phyloP scores from a whole-genome alignment of 1,140 invertebrate genomes.

The Rhopalosiphum maidis region DNA sequence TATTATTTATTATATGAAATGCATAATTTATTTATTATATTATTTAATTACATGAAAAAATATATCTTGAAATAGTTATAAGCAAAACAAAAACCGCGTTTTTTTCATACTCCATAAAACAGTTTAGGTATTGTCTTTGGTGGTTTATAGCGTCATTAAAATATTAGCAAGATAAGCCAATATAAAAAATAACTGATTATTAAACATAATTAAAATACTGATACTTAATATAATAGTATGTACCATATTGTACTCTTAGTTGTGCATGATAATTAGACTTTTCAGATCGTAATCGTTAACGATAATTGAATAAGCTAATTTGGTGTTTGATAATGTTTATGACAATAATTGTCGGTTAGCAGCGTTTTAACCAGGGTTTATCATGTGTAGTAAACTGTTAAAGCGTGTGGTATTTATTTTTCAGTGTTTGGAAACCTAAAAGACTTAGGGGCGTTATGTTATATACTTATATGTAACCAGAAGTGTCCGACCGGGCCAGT shows the following conservation, averaged over 20 bases:
- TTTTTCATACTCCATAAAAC: not conserved
- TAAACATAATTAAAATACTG: not conserved
- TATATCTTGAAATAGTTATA: not conserved
- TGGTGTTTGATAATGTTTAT: not conserved
- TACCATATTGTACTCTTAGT: not conserved
- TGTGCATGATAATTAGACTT: not conserved
- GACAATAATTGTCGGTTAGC: not conserved
- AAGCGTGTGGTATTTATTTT: not conserved
- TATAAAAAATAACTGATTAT: not conserved
- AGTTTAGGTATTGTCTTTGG: not conserved
- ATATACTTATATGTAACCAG: not conserved
- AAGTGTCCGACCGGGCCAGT: not conserved
- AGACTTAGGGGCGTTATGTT: not conserved
- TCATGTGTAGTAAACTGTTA: not conserved
- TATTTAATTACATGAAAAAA: not conserved
- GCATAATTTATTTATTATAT: too few relatives aligned
- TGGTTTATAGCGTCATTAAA: not conserved
- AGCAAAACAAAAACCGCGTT: not conserved
- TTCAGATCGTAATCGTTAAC: not conserved
- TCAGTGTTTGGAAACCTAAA: not conserved
- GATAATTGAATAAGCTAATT: conserved; percentile 10
- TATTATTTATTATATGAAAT: not conserved
- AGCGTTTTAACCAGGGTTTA: not conserved
- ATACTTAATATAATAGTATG: not conserved
- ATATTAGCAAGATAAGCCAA: not conserved